phyloP scores from a whole-genome alignment of 2,888 invertebrate species.

The Diarsia mendica region DNA sequence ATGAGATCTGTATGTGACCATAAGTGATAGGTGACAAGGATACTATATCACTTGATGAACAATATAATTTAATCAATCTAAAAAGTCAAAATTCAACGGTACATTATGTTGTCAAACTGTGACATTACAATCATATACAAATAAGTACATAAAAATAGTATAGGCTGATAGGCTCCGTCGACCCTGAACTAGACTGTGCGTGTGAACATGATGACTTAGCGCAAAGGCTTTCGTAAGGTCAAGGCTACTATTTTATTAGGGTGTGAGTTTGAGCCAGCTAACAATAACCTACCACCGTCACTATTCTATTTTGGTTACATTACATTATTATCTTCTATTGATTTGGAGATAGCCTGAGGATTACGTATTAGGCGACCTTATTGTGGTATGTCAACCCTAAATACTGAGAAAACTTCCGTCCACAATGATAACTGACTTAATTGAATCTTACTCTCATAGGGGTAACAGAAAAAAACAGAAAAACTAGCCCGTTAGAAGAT shows the following conservation, averaged over 20 bases:
- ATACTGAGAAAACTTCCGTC: too few relatives aligned
- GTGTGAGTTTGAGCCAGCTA: neutral
- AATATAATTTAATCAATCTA: slow-evolving; percentile 20
- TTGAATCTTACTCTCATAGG: neutral
- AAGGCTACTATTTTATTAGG: neutral
- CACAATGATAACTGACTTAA: neutral
- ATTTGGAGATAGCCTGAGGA: neutral
- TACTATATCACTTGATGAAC: neutral
- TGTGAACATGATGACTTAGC: slow-evolving; percentile 20
- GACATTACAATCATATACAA: slow-evolving; percentile 2
- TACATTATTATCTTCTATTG: neutral
- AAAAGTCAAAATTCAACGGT: slow-evolving; percentile 5
- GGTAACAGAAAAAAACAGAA: too few relatives aligned
- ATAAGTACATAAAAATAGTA: neutral
- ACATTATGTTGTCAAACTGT: slow-evolving; percentile 1
- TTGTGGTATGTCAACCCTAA: neutral
- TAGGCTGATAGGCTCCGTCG: neutral
- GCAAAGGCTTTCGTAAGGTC: slow-evolving; percentile 26
- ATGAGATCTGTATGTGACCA: too few relatives aligned
- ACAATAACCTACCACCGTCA: neutral
- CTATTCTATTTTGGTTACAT: neutral
- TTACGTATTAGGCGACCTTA: neutral
- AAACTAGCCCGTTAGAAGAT: neutral
- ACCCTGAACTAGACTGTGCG: slow-evolving; percentile 21
- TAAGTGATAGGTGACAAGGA: neutral